Evolutionary conservation across 1,140 invertebrate species (phyloP).

Genomic region (Berghia stephanieae): DNA sequence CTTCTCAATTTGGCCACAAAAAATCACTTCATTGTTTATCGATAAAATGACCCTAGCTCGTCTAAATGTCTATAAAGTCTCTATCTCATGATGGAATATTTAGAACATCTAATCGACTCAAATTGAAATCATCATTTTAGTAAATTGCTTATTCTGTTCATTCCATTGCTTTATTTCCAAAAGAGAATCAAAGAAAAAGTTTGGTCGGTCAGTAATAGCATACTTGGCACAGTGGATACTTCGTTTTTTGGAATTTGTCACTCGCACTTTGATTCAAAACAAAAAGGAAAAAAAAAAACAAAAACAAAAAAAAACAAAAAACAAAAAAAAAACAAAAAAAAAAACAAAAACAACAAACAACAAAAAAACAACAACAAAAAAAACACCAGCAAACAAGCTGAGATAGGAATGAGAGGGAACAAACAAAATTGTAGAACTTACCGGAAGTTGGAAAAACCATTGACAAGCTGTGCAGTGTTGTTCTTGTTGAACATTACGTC

Average conservation of each 20-base stretch:
- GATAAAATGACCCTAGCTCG: no score
- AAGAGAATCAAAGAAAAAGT: not conserved
- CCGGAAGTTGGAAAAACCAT: slow-evolving; percentile 99
- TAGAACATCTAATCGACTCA: no score
- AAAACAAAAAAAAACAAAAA: not conserved
- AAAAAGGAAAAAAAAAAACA: not conserved
- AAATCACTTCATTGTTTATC: no score
- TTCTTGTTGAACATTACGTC: slow-evolving; percentile 99
- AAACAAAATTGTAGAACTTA: slow-evolving; percentile 71
- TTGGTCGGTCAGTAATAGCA: not conserved
- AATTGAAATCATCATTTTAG: no score
- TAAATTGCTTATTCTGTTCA: no score
- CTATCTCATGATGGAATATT: no score
- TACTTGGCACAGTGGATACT: not conserved
- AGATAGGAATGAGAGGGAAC: not conserved
- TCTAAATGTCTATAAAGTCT: no score
- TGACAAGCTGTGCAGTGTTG: slow-evolving; percentile 99
- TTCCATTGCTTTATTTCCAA: no score
- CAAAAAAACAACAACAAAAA: no score
- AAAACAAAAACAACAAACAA: no score
- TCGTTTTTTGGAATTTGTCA: not conserved
- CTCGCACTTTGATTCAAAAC: not conserved
- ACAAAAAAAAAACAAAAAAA: no score
- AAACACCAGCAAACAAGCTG: not conserved
- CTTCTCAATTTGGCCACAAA: no score